These are phyloP conservation scores for Catharus bicknelli DNA, from an alignment of 2,113 vertebrate species.

Conservation along the genomic window DNA sequence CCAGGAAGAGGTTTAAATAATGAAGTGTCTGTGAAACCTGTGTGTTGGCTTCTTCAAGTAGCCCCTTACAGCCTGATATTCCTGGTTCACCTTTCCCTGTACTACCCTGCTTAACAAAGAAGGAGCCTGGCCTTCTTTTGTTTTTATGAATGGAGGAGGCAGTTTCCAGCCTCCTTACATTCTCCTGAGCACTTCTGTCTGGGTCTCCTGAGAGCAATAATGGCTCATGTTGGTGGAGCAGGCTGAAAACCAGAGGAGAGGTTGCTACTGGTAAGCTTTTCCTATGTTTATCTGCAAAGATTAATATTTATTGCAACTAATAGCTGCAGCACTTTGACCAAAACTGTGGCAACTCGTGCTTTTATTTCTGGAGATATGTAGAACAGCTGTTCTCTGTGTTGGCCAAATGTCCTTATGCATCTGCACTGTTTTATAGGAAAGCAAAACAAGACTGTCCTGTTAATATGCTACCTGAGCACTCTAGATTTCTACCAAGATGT, in stretches of 20 bases:
- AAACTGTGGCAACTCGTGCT: not conserved
- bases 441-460: not conserved
- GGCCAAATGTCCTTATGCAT: not conserved
- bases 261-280: not conserved
- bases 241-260: not conserved
- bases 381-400: not conserved
- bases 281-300: not conserved
- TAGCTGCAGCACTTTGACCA: not conserved
- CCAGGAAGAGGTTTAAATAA: not conserved
- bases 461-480: not conserved
- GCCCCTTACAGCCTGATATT: not conserved
- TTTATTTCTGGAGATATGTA: not conserved
- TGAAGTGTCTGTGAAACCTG: not conserved
- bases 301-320: not conserved
- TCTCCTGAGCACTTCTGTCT: not conserved
- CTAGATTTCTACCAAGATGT: not conserved
- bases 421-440: not conserved
- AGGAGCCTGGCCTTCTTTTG: not conserved
- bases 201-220: not conserved
- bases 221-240: not conserved
- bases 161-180: not conserved
- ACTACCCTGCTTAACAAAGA: not conserved
- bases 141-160: not conserved
- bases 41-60: not conserved
- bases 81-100: not conserved